phyloP scores from a whole-genome alignment of 92 coral and sea anemone species.

The Diadumene lineata region DNA sequence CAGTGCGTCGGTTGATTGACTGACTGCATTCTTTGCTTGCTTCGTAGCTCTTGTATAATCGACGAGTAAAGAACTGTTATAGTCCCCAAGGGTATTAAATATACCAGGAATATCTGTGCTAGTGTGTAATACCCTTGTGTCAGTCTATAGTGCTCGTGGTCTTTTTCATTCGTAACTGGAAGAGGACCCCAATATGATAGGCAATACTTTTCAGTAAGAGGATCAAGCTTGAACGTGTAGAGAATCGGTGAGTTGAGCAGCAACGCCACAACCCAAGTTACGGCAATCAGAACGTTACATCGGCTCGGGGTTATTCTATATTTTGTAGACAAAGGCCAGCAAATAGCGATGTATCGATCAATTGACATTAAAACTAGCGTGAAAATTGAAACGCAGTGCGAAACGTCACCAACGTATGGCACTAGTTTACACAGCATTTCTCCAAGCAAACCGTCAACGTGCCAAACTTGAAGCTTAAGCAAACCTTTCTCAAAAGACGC shows the following conservation, averaged over 20 bases:
- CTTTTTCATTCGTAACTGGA: neutral
- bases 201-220: neutral
- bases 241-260: constrained; percentile 12
- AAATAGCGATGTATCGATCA: constrained; percentile 36
- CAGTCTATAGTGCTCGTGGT: neutral
- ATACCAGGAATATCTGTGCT: neutral
- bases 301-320: constrained; percentile 27
- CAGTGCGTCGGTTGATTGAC: neutral
- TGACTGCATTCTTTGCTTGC: neutral
- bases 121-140: constrained; percentile 6
- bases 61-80: constrained; percentile 35
- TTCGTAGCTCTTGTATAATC: constrained; percentile 29
- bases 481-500: constrained; percentile 28
- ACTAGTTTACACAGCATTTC: constrained; percentile 29
- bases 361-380: constrained; percentile 28
- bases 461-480: constrained; percentile 12
- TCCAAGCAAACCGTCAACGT: constrained; percentile 17
- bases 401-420: constrained; percentile 39
- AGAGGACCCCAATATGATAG: constrained; percentile 15
- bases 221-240: constrained; percentile 11
- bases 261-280: constrained; percentile 24
- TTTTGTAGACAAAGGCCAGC: constrained; percentile 36
- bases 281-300: constrained; percentile 22
- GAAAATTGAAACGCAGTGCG: constrained; percentile 36
- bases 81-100: constrained; percentile 13